Evolutionary conservation across 2,797 vertebrate species (phyloP).

Genomic region (Melanotaenia boesemani): DNA sequence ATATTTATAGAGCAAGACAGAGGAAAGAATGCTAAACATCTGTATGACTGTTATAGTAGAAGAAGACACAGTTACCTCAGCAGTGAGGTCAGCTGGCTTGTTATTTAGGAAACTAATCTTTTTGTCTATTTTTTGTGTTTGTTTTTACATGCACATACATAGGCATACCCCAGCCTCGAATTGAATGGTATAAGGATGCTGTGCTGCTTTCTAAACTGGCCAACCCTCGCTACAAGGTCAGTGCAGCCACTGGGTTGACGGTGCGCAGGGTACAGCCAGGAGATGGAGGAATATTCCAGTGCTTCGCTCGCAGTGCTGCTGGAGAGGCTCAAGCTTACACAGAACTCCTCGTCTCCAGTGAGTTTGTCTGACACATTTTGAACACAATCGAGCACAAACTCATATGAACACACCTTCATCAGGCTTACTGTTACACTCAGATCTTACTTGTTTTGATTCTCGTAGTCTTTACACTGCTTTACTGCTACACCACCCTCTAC

Average conservation of each 20-base stretch:
- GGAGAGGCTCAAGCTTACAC: slow-evolving; percentile 89
- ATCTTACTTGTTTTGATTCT: background rate
- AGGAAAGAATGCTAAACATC: slow-evolving; percentile 35
- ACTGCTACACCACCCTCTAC: background rate
- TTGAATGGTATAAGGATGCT: slow-evolving; percentile 93
- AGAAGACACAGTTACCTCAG: slow-evolving; percentile 29
- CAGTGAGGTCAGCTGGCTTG: slow-evolving; percentile 42
- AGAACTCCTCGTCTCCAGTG: slow-evolving; percentile 92
- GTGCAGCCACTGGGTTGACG: slow-evolving; percentile 83
- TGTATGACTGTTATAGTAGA: slow-evolving; percentile 38
- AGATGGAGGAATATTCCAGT: slow-evolving; percentile 95
- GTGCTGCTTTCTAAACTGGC: slow-evolving; percentile 85
- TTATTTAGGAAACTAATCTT: slow-evolving; percentile 27
- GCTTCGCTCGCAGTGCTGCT: slow-evolving; percentile 88
- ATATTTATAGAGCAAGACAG: slow-evolving; percentile 70
- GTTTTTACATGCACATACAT: slow-evolving; percentile 5
- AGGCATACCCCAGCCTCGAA: slow-evolving; percentile 89
- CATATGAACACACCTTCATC: background rate
- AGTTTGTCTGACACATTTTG: slow-evolving; percentile 71
- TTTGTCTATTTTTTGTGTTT: background rate
- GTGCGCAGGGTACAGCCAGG: slow-evolving; percentile 86
- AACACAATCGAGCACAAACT: background rate
- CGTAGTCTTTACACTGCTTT: background rate
- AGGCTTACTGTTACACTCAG: background rate
- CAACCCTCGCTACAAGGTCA: slow-evolving; percentile 89